Evolutionary conservation across 1,140 invertebrate genomes (phyloP).

Genomic region (Heliothis virescens): DNA sequence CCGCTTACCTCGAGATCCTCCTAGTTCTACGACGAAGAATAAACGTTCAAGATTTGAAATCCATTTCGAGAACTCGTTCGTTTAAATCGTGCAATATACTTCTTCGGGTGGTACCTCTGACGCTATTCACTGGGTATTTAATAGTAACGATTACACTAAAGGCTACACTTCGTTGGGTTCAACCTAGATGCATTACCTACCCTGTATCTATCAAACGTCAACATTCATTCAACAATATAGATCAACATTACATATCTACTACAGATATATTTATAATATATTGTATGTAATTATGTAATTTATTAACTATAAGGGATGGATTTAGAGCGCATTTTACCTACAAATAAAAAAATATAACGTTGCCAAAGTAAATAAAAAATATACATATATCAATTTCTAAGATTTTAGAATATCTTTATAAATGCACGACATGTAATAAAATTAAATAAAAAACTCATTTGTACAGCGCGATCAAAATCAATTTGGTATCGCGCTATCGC

Average conservation of each 20-base stretch:
- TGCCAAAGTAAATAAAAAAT: constrained; percentile 24
- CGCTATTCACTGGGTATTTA: background rate
- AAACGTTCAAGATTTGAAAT: constrained; percentile 4
- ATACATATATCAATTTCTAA: constrained; percentile 19
- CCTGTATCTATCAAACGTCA: constrained; percentile 64
- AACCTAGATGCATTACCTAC: constrained; percentile 66
- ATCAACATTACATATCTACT: constrained; percentile 60
- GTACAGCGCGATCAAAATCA: constrained; percentile 19
- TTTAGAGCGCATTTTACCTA: constrained; percentile 50
- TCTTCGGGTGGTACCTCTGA: background rate
- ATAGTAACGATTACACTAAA: constrained; percentile 45
- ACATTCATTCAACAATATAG: constrained; percentile 57
- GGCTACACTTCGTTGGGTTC: constrained; percentile 71
- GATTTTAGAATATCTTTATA: constrained; percentile 43
- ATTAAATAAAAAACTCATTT: constrained; percentile 40
- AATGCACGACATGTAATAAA: constrained; percentile 47
- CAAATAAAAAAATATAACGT: constrained; percentile 16
- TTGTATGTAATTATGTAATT: constrained; percentile 48
- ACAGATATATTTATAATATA: constrained; percentile 56
- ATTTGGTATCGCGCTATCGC: constrained; percentile 7
- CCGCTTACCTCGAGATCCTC: constrained; percentile 17
- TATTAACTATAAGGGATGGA: constrained; percentile 59
- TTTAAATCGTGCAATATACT: background rate
- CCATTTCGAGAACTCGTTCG: background rate
- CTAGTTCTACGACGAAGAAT: constrained; percentile 2